Percentiles rank a stretch among this genome's conserved stretches.
Conservation (phyloP, 2,888 invertebrate genomes). For the Villa cingulata region DNA sequence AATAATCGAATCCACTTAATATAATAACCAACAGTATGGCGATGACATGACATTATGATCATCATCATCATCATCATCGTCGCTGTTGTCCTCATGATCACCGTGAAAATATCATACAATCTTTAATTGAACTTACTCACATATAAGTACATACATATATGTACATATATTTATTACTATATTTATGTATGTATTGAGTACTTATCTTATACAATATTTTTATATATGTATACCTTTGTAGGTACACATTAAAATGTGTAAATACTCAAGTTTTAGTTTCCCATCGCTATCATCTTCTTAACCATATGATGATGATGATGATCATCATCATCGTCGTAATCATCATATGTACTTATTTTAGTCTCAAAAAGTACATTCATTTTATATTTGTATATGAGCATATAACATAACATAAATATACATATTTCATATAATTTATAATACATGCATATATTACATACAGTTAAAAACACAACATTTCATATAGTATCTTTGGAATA, state of each 20-base stretch:
- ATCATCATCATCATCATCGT: constrained; percentile 1
- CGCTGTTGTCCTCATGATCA: not conserved
- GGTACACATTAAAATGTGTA: not conserved
- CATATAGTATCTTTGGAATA: too few relatives aligned
- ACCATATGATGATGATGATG: not conserved
- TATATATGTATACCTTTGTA: not conserved
- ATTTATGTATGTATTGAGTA: too few relatives aligned
- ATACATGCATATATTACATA: too few relatives aligned
- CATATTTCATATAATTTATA: too few relatives aligned
- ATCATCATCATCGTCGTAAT: too few relatives aligned
- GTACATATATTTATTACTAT: constrained; percentile 2
- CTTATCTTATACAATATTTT: not conserved
- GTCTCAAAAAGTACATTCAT: too few relatives aligned
- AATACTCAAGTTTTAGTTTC: not conserved
- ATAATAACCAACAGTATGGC: constrained; percentile 4
- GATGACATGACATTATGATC: constrained; percentile 8
- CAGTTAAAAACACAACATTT: too few relatives aligned
- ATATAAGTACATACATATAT: too few relatives aligned
- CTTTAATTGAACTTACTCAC: too few relatives aligned
- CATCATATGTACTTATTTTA: too few relatives aligned
- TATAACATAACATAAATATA: too few relatives aligned
- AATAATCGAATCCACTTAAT: constrained; percentile 5
- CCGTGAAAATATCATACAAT: not conserved
- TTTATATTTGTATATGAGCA: too few relatives aligned
- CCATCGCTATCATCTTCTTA: not conserved